phyloP scores from a whole-genome alignment of 2,888 invertebrate genomes.

The Drosophila silvestris region DNA sequence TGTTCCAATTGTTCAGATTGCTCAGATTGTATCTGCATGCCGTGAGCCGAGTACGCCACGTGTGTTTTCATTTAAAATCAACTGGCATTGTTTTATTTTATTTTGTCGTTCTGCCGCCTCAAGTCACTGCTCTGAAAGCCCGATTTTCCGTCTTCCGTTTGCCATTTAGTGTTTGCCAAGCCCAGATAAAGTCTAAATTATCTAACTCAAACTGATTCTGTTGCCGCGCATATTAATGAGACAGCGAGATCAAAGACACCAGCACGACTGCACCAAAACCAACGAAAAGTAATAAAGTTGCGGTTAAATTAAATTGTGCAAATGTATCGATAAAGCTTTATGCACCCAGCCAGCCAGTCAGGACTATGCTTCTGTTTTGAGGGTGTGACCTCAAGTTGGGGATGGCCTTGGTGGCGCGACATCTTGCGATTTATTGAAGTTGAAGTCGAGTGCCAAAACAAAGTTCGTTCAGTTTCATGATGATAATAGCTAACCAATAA shows the following conservation, averaged over 20 bases:
- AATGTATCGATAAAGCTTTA: slow-evolving; percentile 75
- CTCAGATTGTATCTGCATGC: slow-evolving; percentile 25
- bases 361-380: slow-evolving; percentile 1
- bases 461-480: slow-evolving; percentile 7
- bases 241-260: slow-evolving; percentile 53
- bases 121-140: slow-evolving; percentile 16
- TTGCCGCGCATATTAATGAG: slow-evolving; percentile 77
- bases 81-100: slow-evolving; percentile 66
- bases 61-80: slow-evolving; percentile 75
- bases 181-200: slow-evolving; percentile 74
- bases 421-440: slow-evolving; percentile 29
- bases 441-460: slow-evolving; percentile 3
- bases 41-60: slow-evolving; percentile 58
- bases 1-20: slow-evolving; percentile 61
- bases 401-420: slow-evolving; percentile 7
- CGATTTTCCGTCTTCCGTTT: slow-evolving; percentile 26
- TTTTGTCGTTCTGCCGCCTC: slow-evolving; percentile 21
- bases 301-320: slow-evolving; percentile 78
- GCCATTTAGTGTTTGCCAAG: slow-evolving; percentile 37
- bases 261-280: slow-evolving; percentile 59
- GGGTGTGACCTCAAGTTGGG: background rate
- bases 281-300: slow-evolving; percentile 76
- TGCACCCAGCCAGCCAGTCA: slow-evolving; percentile 37
- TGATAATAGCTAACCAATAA: slow-evolving; percentile 9
- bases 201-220: slow-evolving; percentile 76